phyloP scores from a whole-genome alignment of 1,140 invertebrate species.

The Drosophila gunungcola region DNA sequence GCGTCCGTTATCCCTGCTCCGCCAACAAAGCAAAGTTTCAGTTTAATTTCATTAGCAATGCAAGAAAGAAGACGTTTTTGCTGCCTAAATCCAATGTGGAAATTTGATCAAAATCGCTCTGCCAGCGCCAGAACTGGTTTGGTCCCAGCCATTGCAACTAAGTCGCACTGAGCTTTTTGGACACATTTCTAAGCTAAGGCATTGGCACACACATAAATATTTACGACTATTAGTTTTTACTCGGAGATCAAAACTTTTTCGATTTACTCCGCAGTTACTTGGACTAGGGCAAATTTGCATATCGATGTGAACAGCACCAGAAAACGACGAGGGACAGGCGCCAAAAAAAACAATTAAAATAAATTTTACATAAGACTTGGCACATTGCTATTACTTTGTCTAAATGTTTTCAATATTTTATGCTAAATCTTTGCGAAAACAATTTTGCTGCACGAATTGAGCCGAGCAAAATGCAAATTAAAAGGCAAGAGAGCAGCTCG shows the following conservation, averaged over 20 bases:
- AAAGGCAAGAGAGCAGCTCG: conserved; percentile 22
- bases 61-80: conserved; percentile 24
- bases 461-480: conserved; percentile 75
- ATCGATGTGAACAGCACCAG: conserved; percentile 55
- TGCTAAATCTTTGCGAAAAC: conserved; percentile 74
- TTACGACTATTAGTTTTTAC: conserved; percentile 79
- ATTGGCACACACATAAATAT: conserved; percentile 71
- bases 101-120: conserved; percentile 63
- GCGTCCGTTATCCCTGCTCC: conserved; percentile 4
- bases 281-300: conserved; percentile 61
- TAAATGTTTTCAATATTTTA: conserved; percentile 78
- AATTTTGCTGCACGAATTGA: conserved; percentile 72
- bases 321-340: conserved; percentile 8
- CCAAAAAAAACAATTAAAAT: conserved; percentile 70
- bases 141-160: conserved; percentile 47
- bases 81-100: conserved; percentile 29
- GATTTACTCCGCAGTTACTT: conserved; percentile 47
- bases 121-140: conserved; percentile 19
- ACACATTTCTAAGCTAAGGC: conserved; percentile 63
- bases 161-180: conserved; percentile 47
- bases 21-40: conserved; percentile 46
- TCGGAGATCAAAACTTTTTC: conserved; percentile 72
- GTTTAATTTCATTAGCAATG: conserved; percentile 76
- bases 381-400: conserved; percentile 44
- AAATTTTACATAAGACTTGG: conserved; percentile 63